Evolutionary conservation across 2,797 vertebrate species (phyloP).

Genomic region (Melanotaenia pygmaea): DNA sequence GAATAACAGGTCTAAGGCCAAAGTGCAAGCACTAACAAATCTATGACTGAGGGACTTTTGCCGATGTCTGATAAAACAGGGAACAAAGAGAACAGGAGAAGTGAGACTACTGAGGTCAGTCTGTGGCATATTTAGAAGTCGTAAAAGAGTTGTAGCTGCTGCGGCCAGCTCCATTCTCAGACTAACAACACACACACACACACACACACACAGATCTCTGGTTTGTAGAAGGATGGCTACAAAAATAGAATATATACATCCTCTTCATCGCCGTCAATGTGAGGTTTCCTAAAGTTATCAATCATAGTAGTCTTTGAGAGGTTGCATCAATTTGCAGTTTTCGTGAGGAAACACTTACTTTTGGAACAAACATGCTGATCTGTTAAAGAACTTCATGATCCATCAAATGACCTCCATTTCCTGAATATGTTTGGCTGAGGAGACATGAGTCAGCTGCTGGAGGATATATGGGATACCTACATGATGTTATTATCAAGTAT

Average conservation of each 20-base stretch:
- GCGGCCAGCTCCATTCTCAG: slow-evolving; percentile 23
- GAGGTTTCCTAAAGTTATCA: slow-evolving; percentile 36
- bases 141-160: not conserved
- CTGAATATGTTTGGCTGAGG: slow-evolving; percentile 7
- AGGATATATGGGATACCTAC: not conserved
- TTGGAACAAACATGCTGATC: slow-evolving; percentile 45
- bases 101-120: slow-evolving; percentile 37
- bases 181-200: not conserved
- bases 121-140: slow-evolving; percentile 36
- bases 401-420: slow-evolving; percentile 48
- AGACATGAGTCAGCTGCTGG: slow-evolving; percentile 24
- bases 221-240: slow-evolving; percentile 6
- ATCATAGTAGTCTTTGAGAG: slow-evolving; percentile 15
- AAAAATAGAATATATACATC: slow-evolving; percentile 5
- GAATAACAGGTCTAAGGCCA: slow-evolving; percentile 48
- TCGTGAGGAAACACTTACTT: slow-evolving; percentile 25
- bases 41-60: slow-evolving; percentile 38
- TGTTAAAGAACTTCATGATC: slow-evolving; percentile 30
- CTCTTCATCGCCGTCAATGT: slow-evolving; percentile 27
- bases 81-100: slow-evolving; percentile 55
- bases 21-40: slow-evolving; percentile 40
- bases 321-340: slow-evolving; percentile 58
- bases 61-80: slow-evolving; percentile 58
- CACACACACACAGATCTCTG: not conserved
- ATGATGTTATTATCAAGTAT: not conserved